These are phyloP conservation scores for Liasis olivaceus DNA, from an alignment of 2,797 vertebrate genomes.

Conservation along the genomic window DNA sequence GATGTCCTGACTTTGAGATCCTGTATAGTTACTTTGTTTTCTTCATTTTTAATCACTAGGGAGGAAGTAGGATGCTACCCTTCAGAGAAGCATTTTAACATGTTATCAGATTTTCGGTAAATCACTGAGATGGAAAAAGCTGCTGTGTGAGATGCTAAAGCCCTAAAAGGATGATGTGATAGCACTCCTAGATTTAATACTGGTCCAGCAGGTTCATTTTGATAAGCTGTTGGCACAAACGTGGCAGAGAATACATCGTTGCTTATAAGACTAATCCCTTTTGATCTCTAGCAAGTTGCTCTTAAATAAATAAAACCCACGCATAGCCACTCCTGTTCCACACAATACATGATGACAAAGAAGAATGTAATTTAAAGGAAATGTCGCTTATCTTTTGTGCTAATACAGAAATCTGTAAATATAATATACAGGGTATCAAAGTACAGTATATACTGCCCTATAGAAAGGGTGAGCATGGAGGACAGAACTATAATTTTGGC, in stretches of 20 bases:
- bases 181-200: constrained; percentile 41
- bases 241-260: constrained; percentile 39
- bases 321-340: neutral
- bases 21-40: neutral
- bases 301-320: constrained; percentile 19
- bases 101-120: neutral
- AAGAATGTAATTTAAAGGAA: neutral
- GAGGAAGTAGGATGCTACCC: constrained; percentile 14
- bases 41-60: constrained; percentile 17
- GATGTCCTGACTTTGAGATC: neutral
- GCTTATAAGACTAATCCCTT: constrained; percentile 47
- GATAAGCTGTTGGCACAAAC: constrained; percentile 27
- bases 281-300: constrained; percentile 32
- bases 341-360: constrained; percentile 20
- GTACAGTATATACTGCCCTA: neutral
- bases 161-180: constrained; percentile 41
- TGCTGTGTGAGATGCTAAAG: constrained; percentile 31
- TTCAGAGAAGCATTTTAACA: neutral
- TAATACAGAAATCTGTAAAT: neutral
- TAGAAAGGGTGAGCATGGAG: neutral
- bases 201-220: neutral
- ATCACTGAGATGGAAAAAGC: neutral
- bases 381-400: neutral
- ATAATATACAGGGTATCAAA: neutral
- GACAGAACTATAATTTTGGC: neutral